phyloP scores from a whole-genome alignment of 2,888 invertebrate species.

The Oegoconia quadripuncta region DNA sequence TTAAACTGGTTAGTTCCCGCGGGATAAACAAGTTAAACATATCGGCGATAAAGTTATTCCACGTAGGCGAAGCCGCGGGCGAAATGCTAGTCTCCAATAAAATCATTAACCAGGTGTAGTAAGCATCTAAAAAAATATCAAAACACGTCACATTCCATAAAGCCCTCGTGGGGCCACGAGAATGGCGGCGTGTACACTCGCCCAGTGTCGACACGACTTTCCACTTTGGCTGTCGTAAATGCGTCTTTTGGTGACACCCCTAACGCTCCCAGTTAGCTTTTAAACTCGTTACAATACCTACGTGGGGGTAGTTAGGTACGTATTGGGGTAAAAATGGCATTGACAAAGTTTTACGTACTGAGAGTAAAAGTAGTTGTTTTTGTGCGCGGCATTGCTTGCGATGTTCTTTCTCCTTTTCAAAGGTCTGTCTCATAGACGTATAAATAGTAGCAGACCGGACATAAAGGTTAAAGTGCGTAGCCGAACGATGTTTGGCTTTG shows the following conservation, averaged over 20 bases:
- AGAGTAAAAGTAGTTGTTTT: too few relatives aligned
- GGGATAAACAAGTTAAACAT: too few relatives aligned
- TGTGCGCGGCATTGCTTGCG: neutral
- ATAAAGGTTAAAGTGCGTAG: too few relatives aligned
- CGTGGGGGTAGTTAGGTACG: neutral
- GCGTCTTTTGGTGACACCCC: conserved; percentile 67
- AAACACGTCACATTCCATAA: conserved; percentile 33
- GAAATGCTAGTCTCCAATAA: neutral
- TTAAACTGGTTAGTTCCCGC: too few relatives aligned
- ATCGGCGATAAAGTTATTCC: too few relatives aligned
- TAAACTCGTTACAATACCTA: conserved; percentile 32
- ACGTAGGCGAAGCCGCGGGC: too few relatives aligned
- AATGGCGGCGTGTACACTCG: conserved; percentile 28
- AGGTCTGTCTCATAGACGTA: too few relatives aligned
- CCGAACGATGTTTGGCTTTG: too few relatives aligned
- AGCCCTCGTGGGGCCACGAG: conserved; percentile 35
- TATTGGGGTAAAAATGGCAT: neutral
- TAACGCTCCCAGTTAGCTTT: conserved; percentile 51
- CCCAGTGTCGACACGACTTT: conserved; percentile 39
- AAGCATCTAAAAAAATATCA: conserved; percentile 25
- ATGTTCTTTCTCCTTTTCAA: too few relatives aligned
- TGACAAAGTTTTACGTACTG: neutral
- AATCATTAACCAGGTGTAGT: neutral
- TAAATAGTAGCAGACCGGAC: too few relatives aligned
- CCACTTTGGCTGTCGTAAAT: conserved; percentile 63